These are phyloP conservation scores for Isoperla grammatica DNA, from an alignment of 2,888 invertebrate species.

Conservation along the genomic window DNA sequence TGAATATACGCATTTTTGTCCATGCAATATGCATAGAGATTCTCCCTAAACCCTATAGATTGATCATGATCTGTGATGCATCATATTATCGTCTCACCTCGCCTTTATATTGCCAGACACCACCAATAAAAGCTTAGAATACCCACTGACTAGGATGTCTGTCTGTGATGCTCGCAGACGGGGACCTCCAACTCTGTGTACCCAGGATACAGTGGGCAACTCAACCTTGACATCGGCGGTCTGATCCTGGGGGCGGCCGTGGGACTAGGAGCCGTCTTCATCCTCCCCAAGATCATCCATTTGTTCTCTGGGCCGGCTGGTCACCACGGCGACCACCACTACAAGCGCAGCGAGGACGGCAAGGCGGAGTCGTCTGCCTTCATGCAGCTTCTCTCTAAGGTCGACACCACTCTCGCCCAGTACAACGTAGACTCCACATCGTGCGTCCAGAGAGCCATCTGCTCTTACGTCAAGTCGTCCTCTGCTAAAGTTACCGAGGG, in stretches of 20 bases:
- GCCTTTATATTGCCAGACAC: too few relatives aligned
- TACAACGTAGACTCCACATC: constrained; percentile 67
- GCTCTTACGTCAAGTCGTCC: constrained; percentile 46
- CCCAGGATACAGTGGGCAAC: constrained; percentile 47
- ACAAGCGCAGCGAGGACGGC: background rate
- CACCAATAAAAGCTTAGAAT: too few relatives aligned
- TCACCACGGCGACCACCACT: constrained; percentile 1
- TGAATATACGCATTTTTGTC: too few relatives aligned
- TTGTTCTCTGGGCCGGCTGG: constrained; percentile 53
- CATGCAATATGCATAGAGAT: too few relatives aligned
- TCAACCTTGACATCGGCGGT: constrained; percentile 77
- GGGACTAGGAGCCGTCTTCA: constrained; percentile 73
- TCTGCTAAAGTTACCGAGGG: constrained; percentile 57
- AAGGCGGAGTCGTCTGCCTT: constrained; percentile 36
- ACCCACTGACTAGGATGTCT: too few relatives aligned
- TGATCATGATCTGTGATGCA: too few relatives aligned
- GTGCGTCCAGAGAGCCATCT: constrained; percentile 64
- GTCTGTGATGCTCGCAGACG: too few relatives aligned
- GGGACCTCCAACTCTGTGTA: constrained; percentile 9
- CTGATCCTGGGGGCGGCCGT: constrained; percentile 73
- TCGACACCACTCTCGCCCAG: constrained; percentile 60
- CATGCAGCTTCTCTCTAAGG: constrained; percentile 56
- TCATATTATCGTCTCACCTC: too few relatives aligned
- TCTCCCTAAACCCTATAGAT: too few relatives aligned
- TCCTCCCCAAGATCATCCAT: constrained; percentile 71